Evolutionary conservation across 2,888 invertebrate species (phyloP), one percentile per base, ranked within the genome.

Genomic region (Patella pellucida): DNA sequence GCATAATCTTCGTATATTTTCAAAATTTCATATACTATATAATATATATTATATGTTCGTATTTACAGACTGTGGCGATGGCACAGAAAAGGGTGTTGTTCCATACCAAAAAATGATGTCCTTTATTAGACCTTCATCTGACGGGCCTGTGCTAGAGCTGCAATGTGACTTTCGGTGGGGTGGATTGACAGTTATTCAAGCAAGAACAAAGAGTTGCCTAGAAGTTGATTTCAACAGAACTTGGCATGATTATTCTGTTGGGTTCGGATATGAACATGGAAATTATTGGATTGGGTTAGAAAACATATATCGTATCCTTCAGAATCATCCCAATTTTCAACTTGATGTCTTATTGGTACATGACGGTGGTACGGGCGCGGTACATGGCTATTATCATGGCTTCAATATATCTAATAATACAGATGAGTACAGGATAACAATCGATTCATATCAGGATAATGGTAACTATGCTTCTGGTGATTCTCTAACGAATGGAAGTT

Each of bases 141-240:
- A 62, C 11, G 62, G 62, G 5, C n/a, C 7, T 19, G 19, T 62
- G 9, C 9, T 62, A n/a, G 62, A 62, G n/a, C n/a, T 19, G 2
- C n/a, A 62, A 19, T 62, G 62, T 62, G 19, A 62, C 4, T 62
- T 62, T 15, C n/a, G 2, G n/a, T 62, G 19, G n/a, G 62, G 62
- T 62, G 62, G 62, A 15, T 19, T 62, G 9, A 62, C 62, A 19
- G n/a, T 62, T 15, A 19, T 62, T 62, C 62, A 62, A 19, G 2
- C 19, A n/a, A n/a, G 62, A 62, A 19, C n/a, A n/a, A 19, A n/a
- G n/a, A n/a, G n/a, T 62, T 62, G 62, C 19, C 7, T 19, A 11
- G n/a, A n/a, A 19, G 62, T 62, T 62, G 62, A 62, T 19, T 62
- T 62, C 19, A 62, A 62, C 62, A 62, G 62, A 62, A 62, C n/a